phyloP scores from a whole-genome alignment of 2,888 invertebrate genomes.

The Sarcophaga rosellei region DNA sequence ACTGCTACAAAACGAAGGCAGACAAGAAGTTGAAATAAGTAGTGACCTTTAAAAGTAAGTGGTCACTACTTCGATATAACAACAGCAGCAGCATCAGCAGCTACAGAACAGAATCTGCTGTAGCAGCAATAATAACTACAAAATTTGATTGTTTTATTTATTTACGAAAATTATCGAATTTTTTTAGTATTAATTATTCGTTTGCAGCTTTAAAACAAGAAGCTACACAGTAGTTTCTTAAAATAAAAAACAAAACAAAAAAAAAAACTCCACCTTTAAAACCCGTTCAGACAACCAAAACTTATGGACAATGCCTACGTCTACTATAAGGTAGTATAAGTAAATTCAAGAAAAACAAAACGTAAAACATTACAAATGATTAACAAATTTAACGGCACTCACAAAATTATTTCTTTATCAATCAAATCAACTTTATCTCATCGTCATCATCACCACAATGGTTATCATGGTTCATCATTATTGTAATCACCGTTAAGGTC shows the following conservation, averaged over 20 bases:
- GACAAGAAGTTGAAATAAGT: conserved; percentile 54
- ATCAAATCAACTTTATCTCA: not conserved
- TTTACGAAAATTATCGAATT: conserved; percentile 17
- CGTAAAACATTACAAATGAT: not conserved
- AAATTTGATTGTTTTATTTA: not conserved
- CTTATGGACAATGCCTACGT: conserved; percentile 82
- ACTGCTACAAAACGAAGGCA: not conserved
- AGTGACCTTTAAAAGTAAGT: conserved; percentile 68
- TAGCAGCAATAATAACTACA: conserved; percentile 7
- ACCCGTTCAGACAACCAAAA: conserved; percentile 64
- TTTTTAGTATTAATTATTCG: conserved; percentile 30
- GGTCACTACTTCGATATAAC: conserved; percentile 53
- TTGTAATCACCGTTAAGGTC: conserved; percentile 35
- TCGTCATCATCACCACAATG: not conserved
- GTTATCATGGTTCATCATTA: not conserved
- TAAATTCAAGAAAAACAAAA: conserved; percentile 27
- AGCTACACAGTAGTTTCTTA: not conserved
- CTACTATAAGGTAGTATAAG: conserved; percentile 80
- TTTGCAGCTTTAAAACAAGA: conserved; percentile 16
- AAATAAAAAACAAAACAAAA: too few species aligned
- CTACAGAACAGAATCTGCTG: not conserved
- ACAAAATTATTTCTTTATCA: conserved; percentile 2
- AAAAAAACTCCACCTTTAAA: not conserved
- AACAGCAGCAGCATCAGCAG: not conserved
- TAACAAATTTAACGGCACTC: conserved; percentile 17